Percentiles rank a stretch among this genome's conserved stretches.
These are phyloP conservation scores for Rhinichthys osculus DNA, from an alignment of 2,797 vertebrate species.

Conservation along the genomic window DNA sequence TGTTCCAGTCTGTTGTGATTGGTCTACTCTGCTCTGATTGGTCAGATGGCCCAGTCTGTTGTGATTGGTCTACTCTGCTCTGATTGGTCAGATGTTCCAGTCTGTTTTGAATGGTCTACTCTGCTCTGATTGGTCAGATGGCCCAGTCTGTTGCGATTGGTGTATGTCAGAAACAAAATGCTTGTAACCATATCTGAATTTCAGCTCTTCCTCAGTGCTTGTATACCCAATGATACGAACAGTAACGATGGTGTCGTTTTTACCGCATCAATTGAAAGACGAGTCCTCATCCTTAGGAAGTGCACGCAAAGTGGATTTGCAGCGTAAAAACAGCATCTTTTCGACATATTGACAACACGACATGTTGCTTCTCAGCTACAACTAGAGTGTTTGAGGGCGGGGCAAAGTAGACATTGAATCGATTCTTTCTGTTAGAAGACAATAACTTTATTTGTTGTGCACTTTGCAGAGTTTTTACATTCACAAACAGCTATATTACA, in stretches of 20 bases:
- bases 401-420: neutral
- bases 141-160: too few relatives aligned
- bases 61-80: too few relatives aligned
- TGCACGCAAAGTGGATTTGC: neutral
- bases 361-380: neutral
- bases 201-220: too few relatives aligned
- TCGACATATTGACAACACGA: neutral
- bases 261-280: neutral
- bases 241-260: too few relatives aligned
- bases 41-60: too few relatives aligned
- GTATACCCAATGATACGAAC: too few relatives aligned
- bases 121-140: too few relatives aligned
- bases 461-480: neutral
- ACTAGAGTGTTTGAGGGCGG: neutral
- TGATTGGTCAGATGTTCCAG: too few relatives aligned
- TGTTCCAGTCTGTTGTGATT: accelerated
- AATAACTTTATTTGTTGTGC: neutral
- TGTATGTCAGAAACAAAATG: neutral
- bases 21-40: too few relatives aligned
- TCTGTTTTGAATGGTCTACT: too few relatives aligned
- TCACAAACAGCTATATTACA: neutral
- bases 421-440: neutral
- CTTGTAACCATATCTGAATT: too few relatives aligned
- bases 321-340: neutral
- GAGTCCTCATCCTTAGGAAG: neutral